Conservation (phyloP, 2,888 invertebrate species). For the Stenchaetothrips biformis region DNA sequence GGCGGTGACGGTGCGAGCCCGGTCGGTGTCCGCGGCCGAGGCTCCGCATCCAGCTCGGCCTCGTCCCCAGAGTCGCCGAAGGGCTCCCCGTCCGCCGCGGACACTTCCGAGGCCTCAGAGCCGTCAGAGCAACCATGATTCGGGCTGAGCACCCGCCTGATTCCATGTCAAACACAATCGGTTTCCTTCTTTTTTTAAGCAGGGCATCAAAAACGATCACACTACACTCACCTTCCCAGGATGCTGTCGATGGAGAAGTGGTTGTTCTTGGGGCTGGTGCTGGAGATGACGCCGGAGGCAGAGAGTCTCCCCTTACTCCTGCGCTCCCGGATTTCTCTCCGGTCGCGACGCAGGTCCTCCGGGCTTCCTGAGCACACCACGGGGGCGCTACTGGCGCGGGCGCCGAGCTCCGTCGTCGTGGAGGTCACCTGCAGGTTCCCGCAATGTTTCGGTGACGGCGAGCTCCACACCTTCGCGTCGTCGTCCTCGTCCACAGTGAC, state of each 20-base stretch:
- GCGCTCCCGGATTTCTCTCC: not conserved
- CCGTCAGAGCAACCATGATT: slow-evolving; percentile 6
- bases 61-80: not conserved
- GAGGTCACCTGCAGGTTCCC: not conserved
- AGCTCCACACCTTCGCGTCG: not conserved
- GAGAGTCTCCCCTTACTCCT: not conserved
- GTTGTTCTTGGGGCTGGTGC: slow-evolving; percentile 68
- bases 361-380: not conserved
- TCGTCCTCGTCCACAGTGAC: slow-evolving; percentile 29
- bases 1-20: too few species aligned
- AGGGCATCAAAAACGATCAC: not conserved
- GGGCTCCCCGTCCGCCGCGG: slow-evolving; percentile 22
- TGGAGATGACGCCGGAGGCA: slow-evolving; percentile 68
- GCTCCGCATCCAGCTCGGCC: not conserved
- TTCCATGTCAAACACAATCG: not conserved
- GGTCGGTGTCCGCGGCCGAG: too few species aligned
- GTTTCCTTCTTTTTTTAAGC: not conserved
- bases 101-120: slow-evolving; percentile 29
- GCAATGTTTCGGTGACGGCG: not conserved
- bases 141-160: not conserved
- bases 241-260: slow-evolving; percentile 56
- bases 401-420: slow-evolving; percentile 12
- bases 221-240: slow-evolving; percentile 48
- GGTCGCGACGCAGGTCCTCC: not conserved
- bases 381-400: not conserved